Evolutionary conservation across 2,888 invertebrate genomes (phyloP).

Genomic region (Tiphia femorata): DNA sequence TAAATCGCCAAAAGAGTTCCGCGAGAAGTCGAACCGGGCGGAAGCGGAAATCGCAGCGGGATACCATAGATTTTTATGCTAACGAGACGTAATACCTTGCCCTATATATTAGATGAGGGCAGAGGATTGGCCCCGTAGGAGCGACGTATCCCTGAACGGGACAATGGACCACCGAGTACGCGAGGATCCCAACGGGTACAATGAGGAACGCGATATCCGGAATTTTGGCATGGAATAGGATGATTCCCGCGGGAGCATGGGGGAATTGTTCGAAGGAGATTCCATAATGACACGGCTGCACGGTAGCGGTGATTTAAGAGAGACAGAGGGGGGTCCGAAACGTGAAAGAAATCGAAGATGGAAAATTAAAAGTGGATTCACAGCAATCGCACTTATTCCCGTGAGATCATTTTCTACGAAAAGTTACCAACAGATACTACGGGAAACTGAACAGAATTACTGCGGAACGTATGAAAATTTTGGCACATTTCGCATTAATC

Average conservation of each 20-base stretch:
- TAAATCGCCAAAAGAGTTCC: conserved; percentile 51
- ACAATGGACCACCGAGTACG: conserved; percentile 13
- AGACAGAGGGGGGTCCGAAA: no score
- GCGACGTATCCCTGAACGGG: neutral
- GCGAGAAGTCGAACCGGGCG: conserved; percentile 19
- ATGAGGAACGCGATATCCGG: conserved; percentile 8
- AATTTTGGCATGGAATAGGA: neutral
- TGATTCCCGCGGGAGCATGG: conserved; percentile 1
- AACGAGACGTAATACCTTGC: conserved; percentile 38
- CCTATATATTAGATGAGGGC: conserved; percentile 2
- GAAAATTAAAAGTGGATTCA: no score
- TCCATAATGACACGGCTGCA: no score
- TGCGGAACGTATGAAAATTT: no score
- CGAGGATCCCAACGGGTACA: conserved; percentile 8
- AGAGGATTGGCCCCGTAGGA: neutral
- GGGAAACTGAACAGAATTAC: no score
- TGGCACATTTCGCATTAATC: no score
- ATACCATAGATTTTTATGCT: conserved; percentile 59
- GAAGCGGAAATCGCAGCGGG: conserved; percentile 42
- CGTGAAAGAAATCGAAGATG: no score
- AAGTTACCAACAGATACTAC: no score
- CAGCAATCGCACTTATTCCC: no score
- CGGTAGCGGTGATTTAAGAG: no score
- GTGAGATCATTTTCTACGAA: no score
- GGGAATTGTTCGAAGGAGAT: no score